Evolutionary conservation across 35 echinoderm and acorn worm species (phyloP).

Genomic region (Patiria miniata): DNA sequence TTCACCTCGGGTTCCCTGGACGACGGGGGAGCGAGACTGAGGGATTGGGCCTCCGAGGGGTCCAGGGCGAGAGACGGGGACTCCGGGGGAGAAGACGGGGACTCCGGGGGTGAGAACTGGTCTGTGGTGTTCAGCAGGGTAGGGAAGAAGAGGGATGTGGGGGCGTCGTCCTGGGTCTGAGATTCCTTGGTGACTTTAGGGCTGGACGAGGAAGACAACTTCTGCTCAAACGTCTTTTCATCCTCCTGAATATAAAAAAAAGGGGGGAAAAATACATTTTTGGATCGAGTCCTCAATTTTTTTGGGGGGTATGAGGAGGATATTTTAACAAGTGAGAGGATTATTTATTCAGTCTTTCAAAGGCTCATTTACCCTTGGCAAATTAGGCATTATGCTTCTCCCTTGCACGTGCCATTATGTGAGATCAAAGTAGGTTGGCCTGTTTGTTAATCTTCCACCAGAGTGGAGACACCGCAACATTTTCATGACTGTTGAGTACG

Average conservation of each 20-base stretch:
- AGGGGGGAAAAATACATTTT: too few species aligned
- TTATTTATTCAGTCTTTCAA: too few species aligned
- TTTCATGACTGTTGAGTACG: too few species aligned
- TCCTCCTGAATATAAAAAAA: not conserved
- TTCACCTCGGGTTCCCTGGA: not conserved
- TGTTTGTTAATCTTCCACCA: too few species aligned
- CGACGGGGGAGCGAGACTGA: not conserved
- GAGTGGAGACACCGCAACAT: too few species aligned
- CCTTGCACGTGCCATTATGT: too few species aligned
- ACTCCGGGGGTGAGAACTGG: not conserved
- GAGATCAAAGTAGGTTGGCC: too few species aligned
- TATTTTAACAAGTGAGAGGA: too few species aligned
- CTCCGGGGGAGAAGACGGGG: not conserved
- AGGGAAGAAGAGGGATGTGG: not conserved
- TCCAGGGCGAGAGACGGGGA: not conserved
- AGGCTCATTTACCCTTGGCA: too few species aligned
- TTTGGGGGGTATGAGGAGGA: too few species aligned
- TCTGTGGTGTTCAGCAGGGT: constrained; percentile 6
- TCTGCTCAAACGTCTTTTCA: not conserved
- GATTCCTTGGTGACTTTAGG: not conserved
- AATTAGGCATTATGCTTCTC: too few species aligned
- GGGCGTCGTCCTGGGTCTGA: not conserved
- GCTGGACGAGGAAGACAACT: not conserved
- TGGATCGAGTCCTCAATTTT: too few species aligned
- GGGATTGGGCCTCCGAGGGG: not conserved